Base-by-base conservation (phyloP, 2,888 invertebrate genomes). In the Eudemis profundana region DNA sequence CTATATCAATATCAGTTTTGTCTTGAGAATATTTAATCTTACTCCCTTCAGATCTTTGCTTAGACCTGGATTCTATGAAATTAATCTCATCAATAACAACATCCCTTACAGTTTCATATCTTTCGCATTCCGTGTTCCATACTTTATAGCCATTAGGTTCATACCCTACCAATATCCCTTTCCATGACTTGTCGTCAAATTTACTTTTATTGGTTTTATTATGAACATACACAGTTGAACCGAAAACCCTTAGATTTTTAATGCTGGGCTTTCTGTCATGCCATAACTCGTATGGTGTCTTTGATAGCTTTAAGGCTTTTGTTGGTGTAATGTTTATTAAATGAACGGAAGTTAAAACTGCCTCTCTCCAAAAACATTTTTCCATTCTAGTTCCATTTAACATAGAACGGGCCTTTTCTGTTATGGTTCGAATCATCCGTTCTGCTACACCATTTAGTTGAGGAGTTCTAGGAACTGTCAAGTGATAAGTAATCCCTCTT, bases 91-190 rank as follows among this genome's bases (percentile, higher is more conserved):
- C 82, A 38, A 81, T 68, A 54, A 82, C 74, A 21, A 80, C 77
- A 66, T 84, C 82, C 65, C 82, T 72, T 12, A 73, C 80, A 56
- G 71, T 68, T 12, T 74, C 56, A 72, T 69, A 79, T 59, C 75
- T 78, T 62, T 73, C 69, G 66, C 57, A 67, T 71, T 79, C 72
- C 27, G 71, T 61, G 66, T 81, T 72, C 70, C 70, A 81, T 51
- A 82, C 69, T 73, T 77, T 79, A 73, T 83, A 83, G 10, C 79
- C 79, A 68, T 79, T 82, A 67, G 74, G 69, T 72, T 72, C 76
- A 71, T 77, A 81, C 4, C 76, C 79, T 19, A 78, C 73, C 15
- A 83, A 57, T 66, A 79, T 78, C 21, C 72, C 78, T 75, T 82
- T 82, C 69, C 68, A 74, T 54, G 79, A 81, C 68, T 79, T 82